A percentile compares a stretch with the other conserved stretches of the same genome.
These are phyloP conservation scores for Diplolepis rosae DNA, from an alignment of 2,888 invertebrate genomes.

Conservation along the genomic window DNA sequence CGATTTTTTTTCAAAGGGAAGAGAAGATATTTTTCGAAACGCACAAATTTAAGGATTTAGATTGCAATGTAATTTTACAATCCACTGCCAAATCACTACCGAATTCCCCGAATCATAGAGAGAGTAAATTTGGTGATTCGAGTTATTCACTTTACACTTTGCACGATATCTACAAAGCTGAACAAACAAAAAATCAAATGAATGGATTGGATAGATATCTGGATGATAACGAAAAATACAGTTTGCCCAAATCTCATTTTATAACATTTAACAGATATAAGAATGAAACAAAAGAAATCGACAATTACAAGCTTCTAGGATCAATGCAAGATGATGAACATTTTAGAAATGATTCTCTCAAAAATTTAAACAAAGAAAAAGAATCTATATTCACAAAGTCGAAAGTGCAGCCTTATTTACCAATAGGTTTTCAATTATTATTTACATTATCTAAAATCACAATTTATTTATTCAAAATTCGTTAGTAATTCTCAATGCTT, in stretches of 20 bases:
- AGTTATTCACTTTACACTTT: slow-evolving; percentile 6
- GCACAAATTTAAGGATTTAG: slow-evolving; percentile 27
- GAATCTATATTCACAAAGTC: neutral
- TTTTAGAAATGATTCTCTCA: neutral
- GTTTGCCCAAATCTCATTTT: neutral
- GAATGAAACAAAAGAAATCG: neutral
- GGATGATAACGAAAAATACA: slow-evolving; percentile 36
- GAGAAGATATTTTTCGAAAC: neutral
- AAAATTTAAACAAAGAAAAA: slow-evolving; percentile 3
- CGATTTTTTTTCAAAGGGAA: neutral
- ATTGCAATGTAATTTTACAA: slow-evolving; percentile 42
- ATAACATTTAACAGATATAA: neutral
- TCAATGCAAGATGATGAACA: neutral
- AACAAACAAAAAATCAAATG: slow-evolving; percentile 32
- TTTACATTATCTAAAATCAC: neutral
- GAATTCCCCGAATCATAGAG: slow-evolving; percentile 43
- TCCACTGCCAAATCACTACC: slow-evolving; percentile 48
- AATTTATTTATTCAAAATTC: neutral
- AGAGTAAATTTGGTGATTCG: slow-evolving; percentile 18
- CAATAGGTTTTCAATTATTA: slow-evolving; percentile 35
- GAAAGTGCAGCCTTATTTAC: slow-evolving; percentile 31
- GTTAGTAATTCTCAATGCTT: neutral
- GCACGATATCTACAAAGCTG: slow-evolving; percentile 25
- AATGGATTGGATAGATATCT: slow-evolving; percentile 41
- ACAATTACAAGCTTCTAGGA: neutral